Evolutionary conservation across 2,113 vertebrate genomes (phyloP).

Genomic region (Piaya cayana): DNA sequence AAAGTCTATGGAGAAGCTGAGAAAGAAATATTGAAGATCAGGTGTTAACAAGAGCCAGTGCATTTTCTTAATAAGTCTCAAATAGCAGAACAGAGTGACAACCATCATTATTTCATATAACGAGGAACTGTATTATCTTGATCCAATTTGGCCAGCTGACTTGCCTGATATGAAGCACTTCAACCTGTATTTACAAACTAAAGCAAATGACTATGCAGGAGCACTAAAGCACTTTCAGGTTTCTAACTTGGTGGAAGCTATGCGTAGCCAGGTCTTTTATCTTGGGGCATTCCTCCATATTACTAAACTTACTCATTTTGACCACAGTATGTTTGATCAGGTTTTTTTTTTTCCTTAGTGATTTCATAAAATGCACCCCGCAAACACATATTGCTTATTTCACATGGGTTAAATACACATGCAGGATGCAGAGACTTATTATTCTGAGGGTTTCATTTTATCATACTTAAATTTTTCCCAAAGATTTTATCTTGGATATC

Average conservation of each 20-base stretch:
- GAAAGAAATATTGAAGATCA: not conserved
- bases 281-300: not conserved
- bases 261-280: not conserved
- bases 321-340: not conserved
- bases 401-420: not conserved
- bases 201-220: not conserved
- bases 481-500: not conserved
- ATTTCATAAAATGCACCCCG: not conserved
- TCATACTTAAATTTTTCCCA: not conserved
- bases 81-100: not conserved
- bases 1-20: not conserved
- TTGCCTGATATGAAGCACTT: not conserved
- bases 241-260: not conserved
- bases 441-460: not conserved
- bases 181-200: not conserved
- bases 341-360: not conserved
- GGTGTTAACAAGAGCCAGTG: not conserved
- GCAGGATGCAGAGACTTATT: not conserved
- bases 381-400: not conserved
- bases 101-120: not conserved
- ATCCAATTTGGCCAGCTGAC: not conserved
- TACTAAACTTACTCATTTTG: not conserved
- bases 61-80: not conserved
- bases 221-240: not conserved
- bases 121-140: not conserved